phyloP scores from a whole-genome alignment of 2,113 vertebrate species.

The Cercopithecus mona region DNA sequence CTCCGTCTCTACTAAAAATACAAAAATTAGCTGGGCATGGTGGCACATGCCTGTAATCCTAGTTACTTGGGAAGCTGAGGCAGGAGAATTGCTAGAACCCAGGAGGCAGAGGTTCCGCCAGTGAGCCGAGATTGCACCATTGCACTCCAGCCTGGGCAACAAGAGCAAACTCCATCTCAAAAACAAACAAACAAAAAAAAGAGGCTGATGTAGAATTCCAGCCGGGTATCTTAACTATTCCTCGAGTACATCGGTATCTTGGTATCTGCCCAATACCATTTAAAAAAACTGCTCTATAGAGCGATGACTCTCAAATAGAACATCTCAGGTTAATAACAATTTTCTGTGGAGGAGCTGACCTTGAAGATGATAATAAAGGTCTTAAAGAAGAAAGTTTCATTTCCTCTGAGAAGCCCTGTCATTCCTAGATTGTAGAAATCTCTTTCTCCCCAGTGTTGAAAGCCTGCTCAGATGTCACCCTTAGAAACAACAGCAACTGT shows the following conservation, averaged over 20 bases:
- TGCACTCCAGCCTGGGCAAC: too few relatives aligned
- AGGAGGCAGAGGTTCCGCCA: too few relatives aligned
- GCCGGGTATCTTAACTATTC: neutral
- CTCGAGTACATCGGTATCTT: neutral
- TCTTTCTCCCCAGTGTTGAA: conserved; percentile 73
- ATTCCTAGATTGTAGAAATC: conserved; percentile 70
- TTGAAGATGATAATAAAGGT: neutral
- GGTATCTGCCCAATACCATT: neutral
- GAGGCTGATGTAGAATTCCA: neutral
- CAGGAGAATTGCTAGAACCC: too few relatives aligned
- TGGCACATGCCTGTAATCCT: too few relatives aligned
- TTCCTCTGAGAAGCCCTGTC: conserved; percentile 55
- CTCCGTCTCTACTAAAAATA: too few relatives aligned
- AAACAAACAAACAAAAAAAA: neutral
- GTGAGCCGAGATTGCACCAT: too few relatives aligned
- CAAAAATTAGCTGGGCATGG: too few relatives aligned
- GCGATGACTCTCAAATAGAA: neutral
- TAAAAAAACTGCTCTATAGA: neutral
- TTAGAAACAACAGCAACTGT: conserved; percentile 71
- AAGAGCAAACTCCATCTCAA: too few relatives aligned
- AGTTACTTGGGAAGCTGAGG: too few relatives aligned
- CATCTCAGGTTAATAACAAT: neutral
- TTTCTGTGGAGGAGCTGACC: neutral
- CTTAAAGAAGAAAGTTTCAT: conserved; percentile 52
- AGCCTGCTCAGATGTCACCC: conserved; percentile 79